Percentiles rank a stretch among this genome's conserved stretches.
Conservation (phyloP, 2,113 vertebrate genomes). For the Amazona guildingii region DNA sequence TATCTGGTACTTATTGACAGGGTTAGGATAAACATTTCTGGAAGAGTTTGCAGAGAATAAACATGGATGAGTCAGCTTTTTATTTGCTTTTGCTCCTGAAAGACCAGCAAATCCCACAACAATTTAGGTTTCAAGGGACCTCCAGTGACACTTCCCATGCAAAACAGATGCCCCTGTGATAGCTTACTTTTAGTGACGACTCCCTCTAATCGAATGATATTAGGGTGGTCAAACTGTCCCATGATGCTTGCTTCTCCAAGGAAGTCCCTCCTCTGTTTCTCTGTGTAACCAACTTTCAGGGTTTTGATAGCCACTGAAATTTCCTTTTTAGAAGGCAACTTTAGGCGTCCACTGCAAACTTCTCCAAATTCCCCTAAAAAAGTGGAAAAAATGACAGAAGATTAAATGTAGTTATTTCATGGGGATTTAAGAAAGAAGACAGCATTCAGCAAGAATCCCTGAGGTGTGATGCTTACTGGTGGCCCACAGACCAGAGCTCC, state of each 20-base stretch:
- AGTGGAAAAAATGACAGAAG: background rate
- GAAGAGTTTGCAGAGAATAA: background rate
- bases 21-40: background rate
- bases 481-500: background rate
- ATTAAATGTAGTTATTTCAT: background rate
- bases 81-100: background rate
- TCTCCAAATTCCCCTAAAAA: slow-evolving; percentile 93
- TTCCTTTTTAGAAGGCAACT: slow-evolving; percentile 95
- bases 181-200: slow-evolving; percentile 96
- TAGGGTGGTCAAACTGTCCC: slow-evolving; percentile 98
- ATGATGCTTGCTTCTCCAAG: slow-evolving; percentile 96
- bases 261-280: slow-evolving; percentile 95
- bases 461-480: background rate
- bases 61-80: background rate
- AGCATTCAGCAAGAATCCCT: background rate
- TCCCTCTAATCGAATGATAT: slow-evolving; percentile 95
- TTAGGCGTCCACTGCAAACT: slow-evolving; percentile 94
- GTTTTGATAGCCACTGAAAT: slow-evolving; percentile 98
- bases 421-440: background rate
- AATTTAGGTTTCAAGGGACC: background rate
- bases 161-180: background rate
- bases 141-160: background rate
- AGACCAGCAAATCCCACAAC: background rate
- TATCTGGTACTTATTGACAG: background rate
- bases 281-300: slow-evolving; percentile 94